These are phyloP conservation scores for Heterodera carotae DNA, from an alignment of 1,140 invertebrate genomes.

Conservation along the genomic window DNA sequence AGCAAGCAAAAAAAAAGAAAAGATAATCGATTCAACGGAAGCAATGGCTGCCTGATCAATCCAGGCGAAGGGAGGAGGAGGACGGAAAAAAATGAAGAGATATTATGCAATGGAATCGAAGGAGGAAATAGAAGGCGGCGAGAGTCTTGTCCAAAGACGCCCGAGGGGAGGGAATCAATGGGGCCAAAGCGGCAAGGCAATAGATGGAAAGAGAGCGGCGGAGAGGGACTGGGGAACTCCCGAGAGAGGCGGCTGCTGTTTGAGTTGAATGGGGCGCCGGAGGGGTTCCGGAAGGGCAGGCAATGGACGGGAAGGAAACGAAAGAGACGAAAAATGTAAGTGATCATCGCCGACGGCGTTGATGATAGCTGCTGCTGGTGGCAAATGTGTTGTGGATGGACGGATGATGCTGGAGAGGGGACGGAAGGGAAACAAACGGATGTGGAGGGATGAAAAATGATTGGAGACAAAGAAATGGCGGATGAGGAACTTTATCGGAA, in stretches of 20 bases:
- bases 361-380: background rate
- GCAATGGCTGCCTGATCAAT: background rate
- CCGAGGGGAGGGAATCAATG: slow-evolving; percentile 3
- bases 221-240: background rate
- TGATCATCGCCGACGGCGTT: slow-evolving; percentile 10
- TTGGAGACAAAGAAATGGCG: too few relatives aligned
- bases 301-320: background rate
- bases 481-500: too few relatives aligned
- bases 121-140: background rate
- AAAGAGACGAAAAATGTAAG: slow-evolving; percentile 5
- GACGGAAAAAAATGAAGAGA: background rate
- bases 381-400: background rate
- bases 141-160: slow-evolving; percentile 12
- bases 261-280: slow-evolving; percentile 9
- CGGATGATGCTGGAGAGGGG: too few relatives aligned
- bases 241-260: background rate
- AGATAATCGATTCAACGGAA: background rate
- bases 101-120: background rate
- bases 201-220: background rate
- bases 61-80: background rate
- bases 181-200: slow-evolving; percentile 14
- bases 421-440: too few relatives aligned
- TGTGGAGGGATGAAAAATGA: too few relatives aligned
- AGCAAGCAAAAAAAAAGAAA: background rate
- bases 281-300: background rate